Percentiles rank a stretch among this genome's conserved stretches.
These are phyloP conservation scores for Cosmorhoe ocellata DNA, from an alignment of 2,888 invertebrate species.

Conservation along the genomic window DNA sequence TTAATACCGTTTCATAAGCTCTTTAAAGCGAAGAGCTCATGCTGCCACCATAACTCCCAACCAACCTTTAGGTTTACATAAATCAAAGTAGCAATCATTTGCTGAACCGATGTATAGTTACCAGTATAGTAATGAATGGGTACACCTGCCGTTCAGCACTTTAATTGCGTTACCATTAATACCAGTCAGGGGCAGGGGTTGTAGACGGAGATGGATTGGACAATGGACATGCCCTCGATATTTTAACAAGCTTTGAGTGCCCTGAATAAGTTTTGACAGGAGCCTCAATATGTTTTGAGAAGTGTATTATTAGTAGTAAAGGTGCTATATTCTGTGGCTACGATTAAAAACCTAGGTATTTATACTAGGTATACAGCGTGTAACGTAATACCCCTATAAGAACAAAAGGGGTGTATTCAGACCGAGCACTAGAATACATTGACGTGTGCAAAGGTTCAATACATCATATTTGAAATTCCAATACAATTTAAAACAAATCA, in stretches of 20 bases:
- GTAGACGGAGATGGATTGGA: constrained; percentile 67
- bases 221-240: constrained; percentile 56
- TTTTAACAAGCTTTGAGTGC: constrained; percentile 43
- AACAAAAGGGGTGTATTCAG: too few species aligned
- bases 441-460: too few species aligned
- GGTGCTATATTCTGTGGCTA: too few species aligned
- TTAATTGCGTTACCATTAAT: constrained; percentile 73
- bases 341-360: too few species aligned
- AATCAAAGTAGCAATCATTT: constrained; percentile 20
- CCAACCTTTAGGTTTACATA: constrained; percentile 4
- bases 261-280: constrained; percentile 17
- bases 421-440: too few species aligned
- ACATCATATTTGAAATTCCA: too few species aligned
- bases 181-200: constrained; percentile 60
- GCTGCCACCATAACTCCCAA: background rate
- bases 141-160: constrained; percentile 71
- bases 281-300: constrained; percentile 12
- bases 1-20: too few species aligned
- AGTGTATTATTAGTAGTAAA: too few species aligned
- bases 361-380: too few species aligned
- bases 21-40: too few species aligned
- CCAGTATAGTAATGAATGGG: constrained; percentile 36
- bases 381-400: too few species aligned
- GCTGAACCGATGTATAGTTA: constrained; percentile 18
- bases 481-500: too few species aligned